Evolutionary conservation across 1,140 invertebrate genomes (phyloP), one percentile per base, ranked within the genome.

Genomic region (Littorina saxatilis): DNA sequence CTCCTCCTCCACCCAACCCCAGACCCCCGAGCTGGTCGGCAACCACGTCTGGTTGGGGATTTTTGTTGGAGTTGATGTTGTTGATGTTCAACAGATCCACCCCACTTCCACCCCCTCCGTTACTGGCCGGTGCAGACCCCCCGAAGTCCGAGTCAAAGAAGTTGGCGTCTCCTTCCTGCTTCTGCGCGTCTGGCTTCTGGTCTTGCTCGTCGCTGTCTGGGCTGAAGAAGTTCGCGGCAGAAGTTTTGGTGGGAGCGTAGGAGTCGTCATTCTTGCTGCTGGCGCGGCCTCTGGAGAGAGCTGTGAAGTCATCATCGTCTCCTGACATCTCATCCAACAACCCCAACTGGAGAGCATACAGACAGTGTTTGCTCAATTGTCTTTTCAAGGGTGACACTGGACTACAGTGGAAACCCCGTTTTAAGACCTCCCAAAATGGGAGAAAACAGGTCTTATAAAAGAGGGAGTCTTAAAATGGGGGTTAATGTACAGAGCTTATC

Each of bases 281-380:
- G 55, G 78, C 77, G 68, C 83, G 75, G 61, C 86, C 73, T 39
- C 84, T 78, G n/a, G 87, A 85, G 37, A 88, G 81, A 13, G 85
- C 63, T 79, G 85, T 81, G 84, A 91, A 91, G 73, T 90, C 88
- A 75, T 91, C 90, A 23, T 88, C 87, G 74, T 87, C 87, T 80
- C 85, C 85, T 20, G 74, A 80, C 55, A 78, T 37, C 43, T 86
- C 83, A 17, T 84, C 82, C 17, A 88, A 82, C 52, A 88, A 68
- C 29, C 81, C 82, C 47, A 77, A 17, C 68, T 82, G 82, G 17
- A 47, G n/a, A n/a, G n/a, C n/a, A n/a, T n/a, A n/a, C n/a, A n/a
- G n/a, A n/a, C n/a, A n/a, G n/a, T n/a, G n/a, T n/a, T n/a, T n/a
- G n/a, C n/a, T n/a, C n/a, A n/a, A n/a, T n/a, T n/a, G n/a, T n/a